Evolutionary conservation across 2,113 vertebrate genomes (phyloP).

Genomic region (Psilopogon haemacephalus): DNA sequence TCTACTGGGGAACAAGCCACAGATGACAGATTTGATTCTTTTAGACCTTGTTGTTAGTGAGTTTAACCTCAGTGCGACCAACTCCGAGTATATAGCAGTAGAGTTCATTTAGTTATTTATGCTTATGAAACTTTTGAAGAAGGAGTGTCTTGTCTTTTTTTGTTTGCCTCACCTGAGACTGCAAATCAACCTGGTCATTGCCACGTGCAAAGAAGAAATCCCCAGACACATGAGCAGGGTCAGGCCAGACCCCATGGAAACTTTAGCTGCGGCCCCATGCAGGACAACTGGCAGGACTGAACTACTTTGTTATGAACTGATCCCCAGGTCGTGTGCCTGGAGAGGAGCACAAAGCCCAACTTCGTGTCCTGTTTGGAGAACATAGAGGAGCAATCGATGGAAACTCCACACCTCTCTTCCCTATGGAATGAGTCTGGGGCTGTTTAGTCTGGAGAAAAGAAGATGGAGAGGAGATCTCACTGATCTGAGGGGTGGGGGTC

Average conservation of each 20-base stretch:
- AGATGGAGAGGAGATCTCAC: no score
- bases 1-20: not conserved
- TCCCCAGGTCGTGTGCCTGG: not conserved
- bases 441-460: no score
- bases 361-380: not conserved
- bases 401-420: not conserved
- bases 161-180: not conserved
- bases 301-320: not conserved
- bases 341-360: not conserved
- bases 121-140: not conserved
- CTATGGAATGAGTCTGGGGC: not conserved
- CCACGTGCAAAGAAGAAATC: not conserved
- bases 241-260: not conserved
- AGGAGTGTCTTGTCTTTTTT: not conserved
- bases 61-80: not conserved
- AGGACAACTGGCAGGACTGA: not conserved
- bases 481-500: no score
- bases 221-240: not conserved
- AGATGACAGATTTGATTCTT: not conserved
- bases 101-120: not conserved
- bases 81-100: not conserved
- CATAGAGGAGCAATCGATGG: fast-evolving
- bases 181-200: not conserved
- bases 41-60: not conserved
- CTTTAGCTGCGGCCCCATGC: not conserved